A percentile compares a stretch with the other conserved stretches of the same genome.
These are phyloP conservation scores for Hormaphis cornu DNA, from an alignment of 1,140 invertebrate species.

Conservation along the genomic window DNA sequence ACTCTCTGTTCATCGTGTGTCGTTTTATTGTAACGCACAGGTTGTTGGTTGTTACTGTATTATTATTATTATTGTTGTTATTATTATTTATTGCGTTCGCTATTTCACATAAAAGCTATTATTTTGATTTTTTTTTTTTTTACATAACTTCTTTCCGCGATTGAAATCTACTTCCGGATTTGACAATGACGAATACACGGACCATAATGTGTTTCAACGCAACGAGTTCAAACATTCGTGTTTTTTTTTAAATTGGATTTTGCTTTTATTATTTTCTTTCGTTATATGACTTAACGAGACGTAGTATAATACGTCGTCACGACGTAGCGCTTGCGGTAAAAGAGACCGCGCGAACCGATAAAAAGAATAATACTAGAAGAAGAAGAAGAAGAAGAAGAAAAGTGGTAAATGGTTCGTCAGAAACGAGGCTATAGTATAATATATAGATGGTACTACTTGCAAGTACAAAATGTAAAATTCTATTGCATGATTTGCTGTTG, in stretches of 20 bases:
- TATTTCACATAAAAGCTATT: constrained; percentile 11
- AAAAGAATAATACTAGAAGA: no score
- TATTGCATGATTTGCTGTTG: neutral
- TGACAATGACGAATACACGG: constrained; percentile 19
- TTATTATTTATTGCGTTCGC: constrained; percentile 5
- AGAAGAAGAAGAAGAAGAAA: neutral
- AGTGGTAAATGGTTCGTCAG: neutral
- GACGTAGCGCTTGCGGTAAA: neutral
- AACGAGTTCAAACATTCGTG: constrained; percentile 1
- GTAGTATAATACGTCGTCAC: no score
- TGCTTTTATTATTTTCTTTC: neutral
- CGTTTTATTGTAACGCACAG: neutral
- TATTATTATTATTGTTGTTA: no score
- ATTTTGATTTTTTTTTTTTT: neutral
- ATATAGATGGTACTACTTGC: no score
- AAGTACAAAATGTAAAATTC: no score
- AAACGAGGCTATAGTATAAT: neutral
- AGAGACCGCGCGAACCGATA: neutral
- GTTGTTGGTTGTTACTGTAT: neutral
- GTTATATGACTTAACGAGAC: no score
- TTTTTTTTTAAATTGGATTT: constrained; percentile 28
- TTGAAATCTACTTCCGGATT: constrained; percentile 24
- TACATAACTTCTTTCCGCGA: constrained; percentile 1
- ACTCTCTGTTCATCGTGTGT: neutral
- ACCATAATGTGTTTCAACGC: constrained; percentile 2